Conservation (phyloP, 2,888 invertebrate species). For the Seira ritae region DNA sequence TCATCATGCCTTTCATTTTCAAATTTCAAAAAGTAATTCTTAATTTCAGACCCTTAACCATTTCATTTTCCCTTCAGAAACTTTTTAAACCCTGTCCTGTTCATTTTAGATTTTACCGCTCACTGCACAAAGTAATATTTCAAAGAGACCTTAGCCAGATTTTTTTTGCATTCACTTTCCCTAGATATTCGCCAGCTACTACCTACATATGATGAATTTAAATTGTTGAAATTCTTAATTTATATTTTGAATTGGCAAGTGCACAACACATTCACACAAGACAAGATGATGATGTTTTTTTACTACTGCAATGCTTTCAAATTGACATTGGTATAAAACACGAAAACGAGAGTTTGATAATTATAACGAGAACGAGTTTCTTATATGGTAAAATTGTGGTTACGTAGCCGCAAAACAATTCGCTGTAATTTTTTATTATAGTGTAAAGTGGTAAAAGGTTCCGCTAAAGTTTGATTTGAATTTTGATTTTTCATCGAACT, state of each 20-base stretch:
- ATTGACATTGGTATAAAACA: background rate
- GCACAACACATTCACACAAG: background rate
- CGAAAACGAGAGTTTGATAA: background rate
- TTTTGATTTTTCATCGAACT: background rate
- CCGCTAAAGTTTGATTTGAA: background rate
- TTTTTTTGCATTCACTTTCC: too few species aligned
- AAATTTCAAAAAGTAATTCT: background rate
- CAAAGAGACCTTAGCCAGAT: too few species aligned
- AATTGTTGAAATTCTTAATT: background rate
- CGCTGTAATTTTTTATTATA: constrained; percentile 53
- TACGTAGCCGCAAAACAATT: constrained; percentile 44
- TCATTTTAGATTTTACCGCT: background rate
- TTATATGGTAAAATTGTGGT: background rate
- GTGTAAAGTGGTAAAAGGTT: constrained; percentile 1
- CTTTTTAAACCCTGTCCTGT: background rate
- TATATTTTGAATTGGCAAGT: too few species aligned
- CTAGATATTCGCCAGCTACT: background rate
- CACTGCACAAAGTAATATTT: too few species aligned
- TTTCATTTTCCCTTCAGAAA: too few species aligned
- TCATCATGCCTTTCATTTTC: background rate
- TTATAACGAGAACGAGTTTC: background rate
- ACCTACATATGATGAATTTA: background rate
- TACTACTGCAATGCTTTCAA: background rate
- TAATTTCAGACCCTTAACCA: too few species aligned
- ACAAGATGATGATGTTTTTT: background rate